Evolutionary conservation across 2,888 invertebrate species (phyloP).

Genomic region (Drosophila falleni): DNA sequence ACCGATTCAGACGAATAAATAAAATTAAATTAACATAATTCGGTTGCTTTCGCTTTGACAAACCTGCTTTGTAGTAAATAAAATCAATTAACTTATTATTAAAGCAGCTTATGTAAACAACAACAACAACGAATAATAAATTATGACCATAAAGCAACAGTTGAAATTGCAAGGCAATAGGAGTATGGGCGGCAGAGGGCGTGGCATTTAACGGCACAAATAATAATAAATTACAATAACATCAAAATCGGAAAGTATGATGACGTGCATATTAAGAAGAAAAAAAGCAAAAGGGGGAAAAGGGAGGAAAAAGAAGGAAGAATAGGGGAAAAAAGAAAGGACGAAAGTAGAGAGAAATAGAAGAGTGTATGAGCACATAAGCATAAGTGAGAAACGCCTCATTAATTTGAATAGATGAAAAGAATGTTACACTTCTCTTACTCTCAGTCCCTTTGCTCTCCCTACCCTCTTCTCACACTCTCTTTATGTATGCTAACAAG

Average conservation of each 20-base stretch:
- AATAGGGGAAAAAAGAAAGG: neutral
- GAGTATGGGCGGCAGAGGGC: slow-evolving; percentile 4
- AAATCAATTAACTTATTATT: slow-evolving; percentile 70
- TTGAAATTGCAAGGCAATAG: neutral
- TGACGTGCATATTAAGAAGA: neutral
- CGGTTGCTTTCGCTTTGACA: neutral
- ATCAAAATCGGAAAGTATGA: slow-evolving; percentile 36
- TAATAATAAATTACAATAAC: slow-evolving; percentile 55
- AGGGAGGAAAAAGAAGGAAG: too few relatives aligned
- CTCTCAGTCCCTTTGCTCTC: neutral
- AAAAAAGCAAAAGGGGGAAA: neutral
- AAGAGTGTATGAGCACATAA: slow-evolving; percentile 45
- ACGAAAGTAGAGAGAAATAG: too few relatives aligned
- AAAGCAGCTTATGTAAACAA: slow-evolving; percentile 49
- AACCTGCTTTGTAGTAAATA: neutral
- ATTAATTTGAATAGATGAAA: slow-evolving; percentile 68
- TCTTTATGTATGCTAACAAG: neutral
- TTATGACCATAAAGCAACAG: slow-evolving; percentile 20
- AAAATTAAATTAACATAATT: slow-evolving; percentile 6
- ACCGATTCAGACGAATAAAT: neutral
- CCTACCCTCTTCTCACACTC: too few relatives aligned
- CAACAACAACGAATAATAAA: slow-evolving; percentile 17
- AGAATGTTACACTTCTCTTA: slow-evolving; percentile 9
- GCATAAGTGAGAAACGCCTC: slow-evolving; percentile 70
- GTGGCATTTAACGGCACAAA: slow-evolving; percentile 30